These are phyloP conservation scores for Branchinecta lynchi DNA, from an alignment of 1,140 invertebrate genomes.

Conservation along the genomic window DNA sequence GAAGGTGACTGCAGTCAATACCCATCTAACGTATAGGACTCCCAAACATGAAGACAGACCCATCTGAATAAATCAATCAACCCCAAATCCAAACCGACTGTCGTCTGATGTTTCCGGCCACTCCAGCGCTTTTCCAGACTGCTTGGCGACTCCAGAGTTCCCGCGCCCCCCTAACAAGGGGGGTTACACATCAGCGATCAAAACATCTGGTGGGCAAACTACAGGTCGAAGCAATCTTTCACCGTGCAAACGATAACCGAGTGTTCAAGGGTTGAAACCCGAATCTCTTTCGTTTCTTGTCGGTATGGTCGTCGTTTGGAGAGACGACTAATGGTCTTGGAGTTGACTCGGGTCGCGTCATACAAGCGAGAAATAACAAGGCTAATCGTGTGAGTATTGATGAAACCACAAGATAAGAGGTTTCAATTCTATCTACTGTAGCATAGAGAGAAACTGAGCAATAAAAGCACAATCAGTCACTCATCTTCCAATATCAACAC, in stretches of 20 bases:
- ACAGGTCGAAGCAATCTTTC: slow-evolving; percentile 9
- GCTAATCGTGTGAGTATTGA: neutral
- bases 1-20: too few relatives aligned
- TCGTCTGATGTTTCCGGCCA: too few relatives aligned
- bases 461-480: too few relatives aligned
- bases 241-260: slow-evolving; percentile 2
- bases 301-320: slow-evolving; percentile 1
- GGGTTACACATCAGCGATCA: neutral
- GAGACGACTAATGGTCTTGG: neutral
- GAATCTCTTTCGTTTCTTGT: neutral
- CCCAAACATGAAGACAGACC: too few relatives aligned
- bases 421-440: too few relatives aligned
- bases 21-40: too few relatives aligned
- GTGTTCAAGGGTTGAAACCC: neutral
- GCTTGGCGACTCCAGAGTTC: slow-evolving; percentile 2
- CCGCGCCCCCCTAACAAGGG: neutral
- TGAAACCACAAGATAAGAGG: too few relatives aligned
- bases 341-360: neutral
- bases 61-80: too few relatives aligned
- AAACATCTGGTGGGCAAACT: neutral
- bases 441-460: too few relatives aligned
- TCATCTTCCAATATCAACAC: too few relatives aligned
- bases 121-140: neutral
- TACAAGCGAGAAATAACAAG: neutral
- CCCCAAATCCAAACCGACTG: too few relatives aligned